Evolutionary conservation across 2,888 invertebrate species (phyloP), one percentile per base, ranked within the genome.

Genomic region (Drosophila sordidula): DNA sequence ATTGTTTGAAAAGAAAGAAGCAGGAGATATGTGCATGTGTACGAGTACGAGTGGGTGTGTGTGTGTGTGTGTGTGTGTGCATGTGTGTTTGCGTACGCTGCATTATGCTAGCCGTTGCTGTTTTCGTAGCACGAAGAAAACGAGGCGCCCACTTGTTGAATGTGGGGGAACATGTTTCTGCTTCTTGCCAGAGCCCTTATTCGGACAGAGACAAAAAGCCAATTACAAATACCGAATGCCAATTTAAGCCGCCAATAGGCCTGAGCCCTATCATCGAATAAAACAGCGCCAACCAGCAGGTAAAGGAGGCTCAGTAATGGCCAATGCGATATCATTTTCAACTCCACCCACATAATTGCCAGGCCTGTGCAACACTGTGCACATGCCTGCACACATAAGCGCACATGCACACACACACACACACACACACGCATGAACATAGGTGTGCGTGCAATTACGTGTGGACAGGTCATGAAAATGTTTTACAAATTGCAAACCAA

Each of bases 271-370:
- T 86, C 80, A 77, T 80, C 84, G 81, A 83, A 68, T 79, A 64
- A 42, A 52, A 42, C 57, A 44, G 47, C 34, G 41, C 38, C 42
- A 47, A 41, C 62, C 14, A 14, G 69, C 77, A 56, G 62, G 16
- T 52, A 51, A 47, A 62, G 66, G 62, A 70, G 50, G 63, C 62
- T 14, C 62, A 64, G 65, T 71, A 86, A 86, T 83, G 80, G 81
- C 90, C 90, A 91, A 90, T 91, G 86, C 89, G 82, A 78, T 81
- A 87, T 76, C 83, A 80, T 71, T 73, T 74, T 76, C 76, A 85
- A 90, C 89, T 90, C 90, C 90, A 91, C 90, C 90, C 90, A 81
- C 88, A 77, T 84, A 84, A 89, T 83, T 87, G 71, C 16, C 39
- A 42, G 57, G 22, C 54, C 55, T 61, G 67, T 29, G 29, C 29